Evolutionary conservation across 2,797 vertebrate species (phyloP), one percentile per base, ranked within the genome.

Genomic region (Cirrhinus mrigala): DNA sequence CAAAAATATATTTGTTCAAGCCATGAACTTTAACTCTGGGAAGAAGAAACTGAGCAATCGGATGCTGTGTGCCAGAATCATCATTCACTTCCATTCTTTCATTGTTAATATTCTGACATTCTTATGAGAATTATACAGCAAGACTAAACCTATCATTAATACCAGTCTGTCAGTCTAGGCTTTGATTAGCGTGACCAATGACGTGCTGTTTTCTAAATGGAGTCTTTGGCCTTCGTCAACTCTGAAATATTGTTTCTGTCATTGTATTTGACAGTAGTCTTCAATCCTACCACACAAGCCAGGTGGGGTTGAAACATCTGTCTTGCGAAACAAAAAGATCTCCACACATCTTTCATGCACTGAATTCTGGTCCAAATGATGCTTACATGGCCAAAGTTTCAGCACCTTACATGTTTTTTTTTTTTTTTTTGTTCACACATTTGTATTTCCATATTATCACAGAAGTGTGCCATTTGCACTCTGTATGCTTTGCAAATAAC

Each of bases 401-500:
- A 33, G 27, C 62, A 66, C 15, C 27, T 29, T 68, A 10, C 64
- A 68, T 37, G 4, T 37, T 37, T 18, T 69, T 22, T 69, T 68
- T 12, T 69, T 68, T 37, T 79, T 56, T 10, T 9, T 14, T 27
- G 24, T 11, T 33, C 20, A 60, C 24, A 48, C 7, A 73, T 82
- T 82, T 82, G 74, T 73, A 60, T 50, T 46, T 46, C n/a, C 56
- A 46, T 78, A 60, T 52, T 52, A 75, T 46, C 24, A 37, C 40
- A 75, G 22, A 64, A 33, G 58, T 48, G 16, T 70, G 20, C n/a
- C 37, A 22, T 77, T 78, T 68, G 29, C 88, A 85, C 89, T 76
- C 84, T 90, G 27, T 24, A 44, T 90, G 48, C 85, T 70, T 60
- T 87, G 68, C 90, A 87, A 77, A 68, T 77, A 83, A 24, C 82